Percentiles rank a stretch among this genome's conserved stretches.
phyloP scores from a whole-genome alignment of 2,888 invertebrate species.

The Diaphora mendica region DNA sequence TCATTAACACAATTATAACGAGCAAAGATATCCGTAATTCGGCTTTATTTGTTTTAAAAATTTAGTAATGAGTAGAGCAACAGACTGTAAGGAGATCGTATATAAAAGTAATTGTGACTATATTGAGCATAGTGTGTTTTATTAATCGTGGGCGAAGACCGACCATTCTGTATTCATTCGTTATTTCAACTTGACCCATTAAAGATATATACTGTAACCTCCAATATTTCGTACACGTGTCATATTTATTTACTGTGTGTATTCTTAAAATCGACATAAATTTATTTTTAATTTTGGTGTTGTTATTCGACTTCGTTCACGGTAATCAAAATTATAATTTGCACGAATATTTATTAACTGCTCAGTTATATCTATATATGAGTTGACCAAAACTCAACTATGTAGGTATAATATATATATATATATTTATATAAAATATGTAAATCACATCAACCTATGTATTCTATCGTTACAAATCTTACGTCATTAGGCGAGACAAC shows the following conservation, averaged over 20 bases:
- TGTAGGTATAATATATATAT: background rate
- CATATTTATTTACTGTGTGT: background rate
- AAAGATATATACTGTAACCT: constrained; percentile 29
- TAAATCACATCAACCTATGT: constrained; percentile 21
- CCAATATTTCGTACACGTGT: background rate
- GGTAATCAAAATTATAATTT: background rate
- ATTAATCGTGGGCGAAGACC: constrained; percentile 67
- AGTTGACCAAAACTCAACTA: constrained; percentile 7
- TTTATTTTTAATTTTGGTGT: background rate
- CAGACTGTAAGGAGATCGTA: constrained; percentile 28
- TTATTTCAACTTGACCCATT: constrained; percentile 44
- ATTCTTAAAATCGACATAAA: background rate
- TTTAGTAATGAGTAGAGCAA: constrained; percentile 10
- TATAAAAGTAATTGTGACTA: constrained; percentile 49
- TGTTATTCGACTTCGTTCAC: background rate
- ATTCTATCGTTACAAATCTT: constrained; percentile 39
- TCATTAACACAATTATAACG: background rate
- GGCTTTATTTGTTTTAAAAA: background rate
- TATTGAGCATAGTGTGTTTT: constrained; percentile 46
- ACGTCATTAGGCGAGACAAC: constrained; percentile 46
- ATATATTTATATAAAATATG: constrained; percentile 18
- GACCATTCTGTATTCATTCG: constrained; percentile 32
- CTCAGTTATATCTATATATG: background rate
- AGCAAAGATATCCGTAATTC: background rate
- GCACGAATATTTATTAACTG: background rate